These are phyloP conservation scores for Sympetrum striolatum DNA, from an alignment of 2,888 invertebrate genomes.

Conservation along the genomic window DNA sequence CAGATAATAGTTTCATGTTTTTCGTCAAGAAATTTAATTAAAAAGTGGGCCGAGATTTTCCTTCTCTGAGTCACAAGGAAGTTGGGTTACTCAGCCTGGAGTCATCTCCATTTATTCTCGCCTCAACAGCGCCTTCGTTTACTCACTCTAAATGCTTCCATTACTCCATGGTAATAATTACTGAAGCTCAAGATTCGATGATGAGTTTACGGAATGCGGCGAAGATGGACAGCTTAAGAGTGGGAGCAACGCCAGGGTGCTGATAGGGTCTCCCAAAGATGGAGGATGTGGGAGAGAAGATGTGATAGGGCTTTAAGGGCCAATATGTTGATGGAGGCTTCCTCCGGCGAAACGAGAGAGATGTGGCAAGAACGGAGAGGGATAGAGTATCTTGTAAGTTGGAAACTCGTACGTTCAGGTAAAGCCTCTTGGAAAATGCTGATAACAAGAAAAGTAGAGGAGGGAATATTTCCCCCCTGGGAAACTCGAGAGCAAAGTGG, in stretches of 20 bases:
- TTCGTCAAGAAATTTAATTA: too few relatives aligned
- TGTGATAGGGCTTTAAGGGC: constrained; percentile 12
- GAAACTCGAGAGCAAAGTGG: neutral
- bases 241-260: neutral
- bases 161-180: neutral
- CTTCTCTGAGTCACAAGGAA: too few relatives aligned
- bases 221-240: neutral
- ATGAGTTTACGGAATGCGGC: neutral
- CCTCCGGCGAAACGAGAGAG: neutral
- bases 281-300: neutral
- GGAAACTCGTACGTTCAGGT: constrained; percentile 2
- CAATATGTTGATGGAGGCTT: neutral
- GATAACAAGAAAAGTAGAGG: constrained; percentile 6
- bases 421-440: constrained; percentile 5
- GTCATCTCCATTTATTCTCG: too few relatives aligned
- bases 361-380: neutral
- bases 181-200: neutral
- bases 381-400: neutral
- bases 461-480: neutral
- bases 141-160: too few relatives aligned
- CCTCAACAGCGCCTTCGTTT: too few relatives aligned
- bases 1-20: too few relatives aligned
- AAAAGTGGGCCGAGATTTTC: too few relatives aligned
- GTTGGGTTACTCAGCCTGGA: too few relatives aligned
- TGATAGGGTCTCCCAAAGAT: neutral